These are phyloP conservation scores for Lasioglossum villosulum DNA, from an alignment of 2,888 invertebrate species.

Conservation along the genomic window DNA sequence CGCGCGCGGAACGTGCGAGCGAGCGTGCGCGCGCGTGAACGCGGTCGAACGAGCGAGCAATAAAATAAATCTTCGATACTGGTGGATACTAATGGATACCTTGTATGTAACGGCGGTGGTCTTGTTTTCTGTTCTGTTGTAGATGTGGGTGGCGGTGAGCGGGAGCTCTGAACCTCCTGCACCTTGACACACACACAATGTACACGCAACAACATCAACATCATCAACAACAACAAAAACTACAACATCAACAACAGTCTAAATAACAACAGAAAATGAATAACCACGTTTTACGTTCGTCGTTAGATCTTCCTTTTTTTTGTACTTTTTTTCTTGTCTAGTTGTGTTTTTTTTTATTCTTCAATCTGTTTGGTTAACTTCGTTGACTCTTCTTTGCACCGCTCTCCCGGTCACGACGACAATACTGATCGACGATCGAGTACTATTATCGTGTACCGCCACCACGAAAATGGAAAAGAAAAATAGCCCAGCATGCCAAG, in stretches of 20 bases:
- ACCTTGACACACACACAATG: conserved; percentile 69
- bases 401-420: conserved; percentile 34
- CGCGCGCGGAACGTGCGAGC: conserved; percentile 71
- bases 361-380: neutral
- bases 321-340: neutral
- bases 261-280: conserved; percentile 49
- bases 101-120: conserved; percentile 84
- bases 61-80: conserved; percentile 81
- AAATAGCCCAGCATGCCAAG: conserved; percentile 57
- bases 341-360: neutral
- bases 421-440: conserved; percentile 35
- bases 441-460: conserved; percentile 50
- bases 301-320: neutral
- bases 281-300: conserved; percentile 34
- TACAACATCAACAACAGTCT: conserved; percentile 45
- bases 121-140: conserved; percentile 85
- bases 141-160: conserved; percentile 85
- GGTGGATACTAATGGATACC: conserved; percentile 83
- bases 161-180: conserved; percentile 84
- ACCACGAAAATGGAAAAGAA: conserved; percentile 47
- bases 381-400: neutral
- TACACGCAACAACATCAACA: conserved; percentile 57
- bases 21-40: conserved; percentile 67
- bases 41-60: conserved; percentile 71
- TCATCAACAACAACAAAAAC: conserved; percentile 33